These are phyloP conservation scores for Chaetodon trifascialis DNA, from an alignment of 2,113 vertebrate genomes.

Conservation along the genomic window DNA sequence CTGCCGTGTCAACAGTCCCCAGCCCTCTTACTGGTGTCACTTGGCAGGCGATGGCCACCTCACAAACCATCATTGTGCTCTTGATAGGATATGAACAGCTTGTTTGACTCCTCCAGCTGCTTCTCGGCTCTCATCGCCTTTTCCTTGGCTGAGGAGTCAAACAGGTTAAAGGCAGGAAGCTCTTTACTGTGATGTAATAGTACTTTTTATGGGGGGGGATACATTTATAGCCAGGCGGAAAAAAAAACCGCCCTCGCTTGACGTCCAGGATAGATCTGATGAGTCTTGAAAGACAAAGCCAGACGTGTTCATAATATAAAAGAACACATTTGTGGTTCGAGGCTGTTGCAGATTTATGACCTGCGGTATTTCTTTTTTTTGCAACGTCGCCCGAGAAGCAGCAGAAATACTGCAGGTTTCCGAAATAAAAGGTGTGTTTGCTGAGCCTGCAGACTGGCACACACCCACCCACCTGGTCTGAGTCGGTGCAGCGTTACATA, in stretches of 20 bases:
- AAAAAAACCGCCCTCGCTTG: not conserved
- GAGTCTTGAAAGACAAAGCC: not conserved
- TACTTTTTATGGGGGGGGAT: conserved; percentile 9
- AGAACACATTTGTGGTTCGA: conserved; percentile 14
- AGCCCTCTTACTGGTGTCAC: not conserved
- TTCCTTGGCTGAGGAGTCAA: not conserved
- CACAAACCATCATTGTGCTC: not conserved
- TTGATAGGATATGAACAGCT: conserved; percentile 6
- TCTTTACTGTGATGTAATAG: conserved; percentile 40
- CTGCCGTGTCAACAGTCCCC: not conserved
- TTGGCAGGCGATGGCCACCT: conserved; percentile 16
- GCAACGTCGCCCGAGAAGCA: not conserved
- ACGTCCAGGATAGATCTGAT: conserved; percentile 14
- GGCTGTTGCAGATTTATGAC: conserved; percentile 27
- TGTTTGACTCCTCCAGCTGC: not conserved
- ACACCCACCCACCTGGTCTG: conserved; percentile 23
- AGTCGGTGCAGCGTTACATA: not conserved
- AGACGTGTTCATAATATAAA: not conserved
- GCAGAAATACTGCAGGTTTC: conserved; percentile 7
- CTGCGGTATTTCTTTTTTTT: not conserved
- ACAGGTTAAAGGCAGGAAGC: conserved; percentile 34
- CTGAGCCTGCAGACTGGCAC: conserved; percentile 3
- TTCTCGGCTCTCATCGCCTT: not conserved
- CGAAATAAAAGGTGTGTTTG: conserved; percentile 6
- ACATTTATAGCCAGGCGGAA: conserved; percentile 15